These are phyloP conservation scores for Porites australiensis DNA, from an alignment of 64 coral and sea anemone genomes.

Conservation along the genomic window DNA sequence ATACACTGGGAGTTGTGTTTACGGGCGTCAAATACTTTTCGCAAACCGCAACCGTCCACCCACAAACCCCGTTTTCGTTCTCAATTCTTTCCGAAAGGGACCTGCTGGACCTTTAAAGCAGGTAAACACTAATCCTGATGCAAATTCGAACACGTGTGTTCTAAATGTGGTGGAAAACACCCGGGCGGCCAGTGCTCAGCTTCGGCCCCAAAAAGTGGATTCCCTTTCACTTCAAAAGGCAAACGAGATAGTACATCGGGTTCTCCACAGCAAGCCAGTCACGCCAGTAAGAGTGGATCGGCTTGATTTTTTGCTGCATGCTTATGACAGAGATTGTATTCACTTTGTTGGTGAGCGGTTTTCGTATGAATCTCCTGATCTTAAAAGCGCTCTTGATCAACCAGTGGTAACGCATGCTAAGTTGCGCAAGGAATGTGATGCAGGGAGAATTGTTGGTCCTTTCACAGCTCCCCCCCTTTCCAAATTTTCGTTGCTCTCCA, in stretches of 20 bases:
- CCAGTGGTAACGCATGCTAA: neutral
- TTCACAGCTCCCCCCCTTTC: too few species aligned
- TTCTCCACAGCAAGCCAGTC: neutral
- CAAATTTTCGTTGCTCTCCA: too few species aligned
- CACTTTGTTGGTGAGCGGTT: too few species aligned
- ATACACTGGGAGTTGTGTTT: conserved; percentile 60
- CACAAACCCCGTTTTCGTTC: neutral
- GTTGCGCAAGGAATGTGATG: neutral
- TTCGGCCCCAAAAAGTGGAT: neutral
- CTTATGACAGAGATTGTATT: neutral
- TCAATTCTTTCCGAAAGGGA: neutral
- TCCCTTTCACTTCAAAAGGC: neutral
- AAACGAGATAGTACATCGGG: neutral
- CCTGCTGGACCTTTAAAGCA: conserved; percentile 36
- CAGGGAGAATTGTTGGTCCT: too few species aligned
- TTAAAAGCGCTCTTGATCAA: too few species aligned
- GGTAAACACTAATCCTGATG: conserved; percentile 7
- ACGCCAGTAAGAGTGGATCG: neutral
- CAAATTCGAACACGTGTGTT: neutral
- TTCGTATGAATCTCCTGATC: too few species aligned
- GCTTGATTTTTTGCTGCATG: neutral
- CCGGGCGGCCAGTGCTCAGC: neutral
- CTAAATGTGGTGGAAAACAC: conserved; percentile 34
- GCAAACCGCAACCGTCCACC: neutral
- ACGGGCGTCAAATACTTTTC: too few species aligned